Evolutionary conservation across 2,113 vertebrate species (phyloP).

Genomic region (Menura novaehollandiae): DNA sequence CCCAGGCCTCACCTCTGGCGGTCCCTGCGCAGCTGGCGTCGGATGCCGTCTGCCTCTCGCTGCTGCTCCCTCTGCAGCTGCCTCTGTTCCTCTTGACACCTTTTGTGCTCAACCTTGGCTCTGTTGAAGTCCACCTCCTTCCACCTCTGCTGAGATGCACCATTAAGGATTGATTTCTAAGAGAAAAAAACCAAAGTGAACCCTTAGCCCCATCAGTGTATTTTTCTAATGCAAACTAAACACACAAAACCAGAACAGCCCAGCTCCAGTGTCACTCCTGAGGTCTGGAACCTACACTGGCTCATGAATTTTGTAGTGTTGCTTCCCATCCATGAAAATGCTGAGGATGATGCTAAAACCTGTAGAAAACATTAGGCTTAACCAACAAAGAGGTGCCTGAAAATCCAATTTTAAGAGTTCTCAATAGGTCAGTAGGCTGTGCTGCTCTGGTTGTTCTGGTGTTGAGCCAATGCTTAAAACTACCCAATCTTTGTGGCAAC

Average conservation of each 20-base stretch:
- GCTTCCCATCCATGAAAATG: not conserved
- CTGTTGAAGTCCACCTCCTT: not conserved
- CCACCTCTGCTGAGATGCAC: not conserved
- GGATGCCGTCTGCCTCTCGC: not conserved
- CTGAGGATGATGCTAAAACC: not conserved
- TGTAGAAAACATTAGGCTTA: not conserved
- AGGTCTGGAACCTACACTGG: not conserved
- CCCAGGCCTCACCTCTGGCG: slow-evolving; percentile 20
- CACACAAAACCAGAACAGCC: not conserved
- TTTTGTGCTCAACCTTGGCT: slow-evolving; percentile 12
- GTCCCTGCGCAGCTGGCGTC: not conserved
- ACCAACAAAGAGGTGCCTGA: not conserved
- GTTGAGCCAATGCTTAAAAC: not conserved
- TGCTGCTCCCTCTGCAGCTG: slow-evolving; percentile 28
- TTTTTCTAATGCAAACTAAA: not conserved
- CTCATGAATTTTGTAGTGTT: not conserved
- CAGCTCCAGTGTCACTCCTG: not conserved
- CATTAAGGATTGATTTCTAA: not conserved
- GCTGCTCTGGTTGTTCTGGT: not conserved
- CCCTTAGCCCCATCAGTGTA: not conserved
- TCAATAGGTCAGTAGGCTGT: not conserved
- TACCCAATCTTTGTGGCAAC: not conserved
- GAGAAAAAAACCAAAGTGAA: not conserved
- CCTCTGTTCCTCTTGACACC: slow-evolving; percentile 11
- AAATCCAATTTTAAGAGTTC: not conserved